These are phyloP conservation scores for Poliocrania exsul DNA, from an alignment of 2,797 vertebrate species.

Conservation along the genomic window DNA sequence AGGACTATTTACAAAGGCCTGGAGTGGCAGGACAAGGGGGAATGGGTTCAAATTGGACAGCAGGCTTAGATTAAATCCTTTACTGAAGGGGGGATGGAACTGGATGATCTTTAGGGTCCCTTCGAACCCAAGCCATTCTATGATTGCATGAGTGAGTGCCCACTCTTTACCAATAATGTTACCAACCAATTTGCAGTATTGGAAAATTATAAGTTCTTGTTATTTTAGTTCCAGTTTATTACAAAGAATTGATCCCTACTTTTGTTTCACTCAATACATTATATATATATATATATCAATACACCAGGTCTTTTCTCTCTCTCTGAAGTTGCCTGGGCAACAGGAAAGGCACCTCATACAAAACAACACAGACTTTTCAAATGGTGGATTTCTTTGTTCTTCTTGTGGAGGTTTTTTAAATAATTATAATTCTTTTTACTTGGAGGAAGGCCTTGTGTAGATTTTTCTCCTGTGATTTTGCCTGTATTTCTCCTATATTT, in stretches of 20 bases:
- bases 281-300: not conserved
- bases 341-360: not conserved
- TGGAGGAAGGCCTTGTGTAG: fast-evolving
- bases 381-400: fast-evolving
- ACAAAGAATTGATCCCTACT: too few relatives aligned
- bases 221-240: not conserved
- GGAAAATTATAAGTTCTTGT: too few relatives aligned
- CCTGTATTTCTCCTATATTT: not conserved
- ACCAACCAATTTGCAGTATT: not conserved
- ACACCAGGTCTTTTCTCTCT: not conserved
- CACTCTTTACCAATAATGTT: not conserved
- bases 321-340: conserved; percentile 22
- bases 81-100: fast-evolving
- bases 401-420: not conserved
- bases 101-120: fast-evolving
- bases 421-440: not conserved
- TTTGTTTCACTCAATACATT: not conserved
- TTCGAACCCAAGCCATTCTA: not conserved
- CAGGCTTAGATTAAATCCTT: not conserved
- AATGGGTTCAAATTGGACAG: too few relatives aligned
- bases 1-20: fast-evolving
- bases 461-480: not conserved
- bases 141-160: fast-evolving
- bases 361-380: not conserved
- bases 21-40: not conserved